These are phyloP conservation scores for Rotaria socialis DNA, from an alignment of 2,888 invertebrate species.

Conservation along the genomic window DNA sequence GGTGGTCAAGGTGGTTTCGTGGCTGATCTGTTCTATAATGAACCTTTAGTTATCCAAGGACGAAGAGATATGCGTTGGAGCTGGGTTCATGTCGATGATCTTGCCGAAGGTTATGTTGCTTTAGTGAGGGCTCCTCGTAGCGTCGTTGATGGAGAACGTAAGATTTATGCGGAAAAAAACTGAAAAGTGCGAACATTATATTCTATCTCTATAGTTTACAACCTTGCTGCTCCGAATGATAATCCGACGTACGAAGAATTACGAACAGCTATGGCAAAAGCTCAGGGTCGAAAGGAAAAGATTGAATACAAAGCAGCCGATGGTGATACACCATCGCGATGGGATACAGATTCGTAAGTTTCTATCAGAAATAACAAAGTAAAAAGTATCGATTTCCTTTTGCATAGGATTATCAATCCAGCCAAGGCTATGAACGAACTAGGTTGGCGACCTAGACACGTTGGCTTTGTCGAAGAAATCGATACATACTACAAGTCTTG, in stretches of 20 bases:
- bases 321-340: neutral
- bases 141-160: neutral
- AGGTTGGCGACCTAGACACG: slow-evolving; percentile 2
- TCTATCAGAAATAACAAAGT: no score
- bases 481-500: neutral
- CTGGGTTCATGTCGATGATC: slow-evolving; percentile 31
- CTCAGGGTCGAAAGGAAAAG: neutral
- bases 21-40: neutral
- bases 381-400: no score
- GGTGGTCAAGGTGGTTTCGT: slow-evolving; percentile 20
- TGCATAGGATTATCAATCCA: slow-evolving; percentile 20
- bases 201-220: neutral
- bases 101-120: neutral
- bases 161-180: neutral
- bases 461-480: slow-evolving; percentile 2
- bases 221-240: slow-evolving; percentile 11
- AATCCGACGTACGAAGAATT: slow-evolving; percentile 30
- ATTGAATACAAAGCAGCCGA: slow-evolving; percentile 5
- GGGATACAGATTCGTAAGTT: slow-evolving; percentile 10
- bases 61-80: slow-evolving; percentile 30
- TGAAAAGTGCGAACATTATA: no score
- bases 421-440: slow-evolving; percentile 18
- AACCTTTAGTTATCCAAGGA: neutral
- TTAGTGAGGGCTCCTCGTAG: neutral
- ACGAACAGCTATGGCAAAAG: slow-evolving; percentile 5